Percentiles rank a stretch among this genome's conserved stretches.
Conservation (phyloP, 2,888 invertebrate species). For the Herminia tarsipennalis region DNA sequence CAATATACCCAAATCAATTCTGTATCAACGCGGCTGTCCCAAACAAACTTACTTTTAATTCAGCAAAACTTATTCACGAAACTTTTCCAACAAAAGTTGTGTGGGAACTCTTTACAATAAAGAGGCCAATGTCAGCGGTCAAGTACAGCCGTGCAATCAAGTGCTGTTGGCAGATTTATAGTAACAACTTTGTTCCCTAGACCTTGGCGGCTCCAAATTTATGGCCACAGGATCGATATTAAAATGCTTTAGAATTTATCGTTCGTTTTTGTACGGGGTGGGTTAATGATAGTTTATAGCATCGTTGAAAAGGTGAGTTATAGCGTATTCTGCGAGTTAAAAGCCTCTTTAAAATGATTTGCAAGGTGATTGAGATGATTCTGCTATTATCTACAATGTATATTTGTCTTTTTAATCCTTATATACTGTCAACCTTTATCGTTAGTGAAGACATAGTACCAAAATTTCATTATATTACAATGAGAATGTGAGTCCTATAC, state of each 20-base stretch:
- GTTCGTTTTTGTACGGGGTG: conserved; percentile 6
- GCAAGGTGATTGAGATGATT: neutral
- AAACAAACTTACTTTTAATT: neutral
- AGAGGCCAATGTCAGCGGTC: conserved; percentile 31
- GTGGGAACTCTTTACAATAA: conserved; percentile 15
- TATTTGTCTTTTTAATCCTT: too few species aligned
- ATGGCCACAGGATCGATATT: conserved; percentile 32
- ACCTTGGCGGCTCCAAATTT: conserved; percentile 42
- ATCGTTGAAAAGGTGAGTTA: conserved; percentile 2
- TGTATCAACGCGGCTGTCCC: too few species aligned
- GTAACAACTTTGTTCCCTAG: conserved; percentile 47
- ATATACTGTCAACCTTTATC: too few species aligned
- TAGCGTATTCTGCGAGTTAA: neutral
- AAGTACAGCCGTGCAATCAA: conserved; percentile 52
- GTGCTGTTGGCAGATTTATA: conserved; percentile 55
- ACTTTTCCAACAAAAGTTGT: conserved; percentile 24
- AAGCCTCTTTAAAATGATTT: neutral
- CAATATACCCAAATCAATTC: too few species aligned
- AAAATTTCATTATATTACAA: too few species aligned
- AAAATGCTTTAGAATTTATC: conserved; percentile 37
- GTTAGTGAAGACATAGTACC: too few species aligned
- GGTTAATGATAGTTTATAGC: conserved; percentile 9
- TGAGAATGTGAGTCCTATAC: too few species aligned
- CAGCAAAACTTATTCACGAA: conserved; percentile 5
- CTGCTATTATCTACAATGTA: too few species aligned